Evolutionary conservation across 1,140 invertebrate species (phyloP), one percentile per base, ranked within the genome.

Genomic region (Frieseomelitta varia): DNA sequence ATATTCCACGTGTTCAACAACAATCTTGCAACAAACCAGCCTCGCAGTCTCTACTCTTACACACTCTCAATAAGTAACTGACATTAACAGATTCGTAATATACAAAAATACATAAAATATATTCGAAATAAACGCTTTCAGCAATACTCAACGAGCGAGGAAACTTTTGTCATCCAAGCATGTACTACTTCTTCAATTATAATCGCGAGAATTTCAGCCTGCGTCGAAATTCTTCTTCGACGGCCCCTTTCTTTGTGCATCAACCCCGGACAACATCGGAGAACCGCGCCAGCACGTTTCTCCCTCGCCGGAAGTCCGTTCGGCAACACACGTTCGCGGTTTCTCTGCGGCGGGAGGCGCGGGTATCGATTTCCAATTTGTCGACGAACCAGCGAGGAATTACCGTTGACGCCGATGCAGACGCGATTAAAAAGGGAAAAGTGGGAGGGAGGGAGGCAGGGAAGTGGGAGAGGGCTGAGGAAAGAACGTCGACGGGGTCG

Each of bases 351-450:
- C 30, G 30, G 47, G 51, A 73, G 39, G 17, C 34, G 53, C 24
- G 86, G 81, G 74, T 87, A 91, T 91, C 90, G 90, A 91, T 91
- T 91, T 89, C 88, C 90, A 81, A 91, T 91, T 90, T 82, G 79
- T 85, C 63, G 85, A n/a, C 87, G 81, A 76, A 78, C 82, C 79
- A 87, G 81, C 81, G 63, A 76, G 53, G 81, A 87, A 81, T 84
- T 84, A 87, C 80, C 79, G 86, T 55, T 68, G 58, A 82, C 67
- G 75, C 51, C 47, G n/a, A 84, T 55, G 51, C 27, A 51, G 78
- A 80, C 69, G 51, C 72, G 83, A 73, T 85, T 73, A 65, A 61
- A 24, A 73, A 27, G 39, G n/a, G 58, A 39, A 56, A 19, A 58
- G 27, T n/a, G n/a, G n/a, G n/a, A n/a, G n/a, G n/a, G 30, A 14